Percentiles rank a stretch among this genome's conserved stretches.
These are phyloP conservation scores for Acomys russatus DNA, from an alignment of 2,797 vertebrate genomes.

Conservation along the genomic window DNA sequence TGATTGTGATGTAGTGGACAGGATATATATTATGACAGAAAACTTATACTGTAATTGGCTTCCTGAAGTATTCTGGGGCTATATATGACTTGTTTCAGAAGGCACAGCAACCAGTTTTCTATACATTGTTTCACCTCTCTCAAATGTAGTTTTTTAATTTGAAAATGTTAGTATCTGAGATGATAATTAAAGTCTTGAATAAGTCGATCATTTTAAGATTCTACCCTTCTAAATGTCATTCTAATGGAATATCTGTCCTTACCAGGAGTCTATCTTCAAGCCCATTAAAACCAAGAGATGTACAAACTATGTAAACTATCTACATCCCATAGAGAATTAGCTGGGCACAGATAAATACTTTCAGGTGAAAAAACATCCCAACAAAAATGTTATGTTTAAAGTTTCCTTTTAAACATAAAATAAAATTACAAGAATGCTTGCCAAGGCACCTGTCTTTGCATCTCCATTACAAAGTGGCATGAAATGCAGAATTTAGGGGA, in stretches of 20 bases:
- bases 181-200: slow-evolving; percentile 52
- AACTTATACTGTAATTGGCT: background rate
- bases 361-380: background rate
- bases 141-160: slow-evolving; percentile 28
- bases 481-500: background rate
- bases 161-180: slow-evolving; percentile 58
- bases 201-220: slow-evolving; percentile 27
- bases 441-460: background rate
- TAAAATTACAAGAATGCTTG: background rate
- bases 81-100: background rate
- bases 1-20: background rate
- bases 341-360: background rate
- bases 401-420: slow-evolving; percentile 2
- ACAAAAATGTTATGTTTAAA: background rate
- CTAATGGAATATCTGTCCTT: background rate
- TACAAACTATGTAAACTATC: background rate
- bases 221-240: slow-evolving; percentile 38
- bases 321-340: background rate
- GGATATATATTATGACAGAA: background rate
- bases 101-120: background rate
- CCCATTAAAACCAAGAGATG: slow-evolving; percentile 37
- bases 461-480: background rate
- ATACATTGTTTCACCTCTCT: background rate
- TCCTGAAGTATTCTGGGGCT: background rate
- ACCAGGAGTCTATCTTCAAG: background rate